Base-by-base conservation (phyloP, 2,797 vertebrate genomes). In the Catharus ustulatus region DNA sequence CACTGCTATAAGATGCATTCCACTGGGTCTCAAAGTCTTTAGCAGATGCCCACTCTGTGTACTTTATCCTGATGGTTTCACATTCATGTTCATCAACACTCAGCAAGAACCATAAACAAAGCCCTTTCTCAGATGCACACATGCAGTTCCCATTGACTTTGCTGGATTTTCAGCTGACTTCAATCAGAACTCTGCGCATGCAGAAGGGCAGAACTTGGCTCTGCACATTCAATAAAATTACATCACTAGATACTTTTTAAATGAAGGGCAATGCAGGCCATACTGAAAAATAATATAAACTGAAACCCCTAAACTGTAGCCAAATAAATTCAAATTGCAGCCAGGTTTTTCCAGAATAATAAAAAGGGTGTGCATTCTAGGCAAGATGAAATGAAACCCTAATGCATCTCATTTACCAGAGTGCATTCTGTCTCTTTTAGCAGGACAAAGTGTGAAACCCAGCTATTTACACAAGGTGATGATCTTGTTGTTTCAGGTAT, bases 71-170 rank as follows among this genome's bases (percentile, higher is more conserved):
- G 52, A 88, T 73, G 67, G 74, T 45, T 95, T 97, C 81, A 74
- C 55, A 73, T 86, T 88, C 68, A 34, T 1, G 59, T 91, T 95
- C 91, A 86, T 88, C 93, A 93, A 88, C 87, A 91, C 87, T 84
- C 94, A 93, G 85, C 67, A 86, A 92, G 89, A 91, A 36, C 52
- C 67, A 87, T 87, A 94, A 93, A 96, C 91, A 90, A 88, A 94
- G 42, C 34, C 61, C 57, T 91, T 76, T 84, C 91, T 90, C 10
- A 1, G 91, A 74, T 74, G 67, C 67, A 91, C 83, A 74, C 77
- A 83, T 80, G 87, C 87, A 93, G 61, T 91, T 96, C 90, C 76
- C 93, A 94, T 84, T 79, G 87, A 93, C 83, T 94, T 88, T 2
- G 34, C 61, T 80, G 34, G 32, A 76, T 90, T 79, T 93, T 97